These are phyloP conservation scores for Muscina levida DNA, from an alignment of 2,888 invertebrate genomes.

Conservation along the genomic window DNA sequence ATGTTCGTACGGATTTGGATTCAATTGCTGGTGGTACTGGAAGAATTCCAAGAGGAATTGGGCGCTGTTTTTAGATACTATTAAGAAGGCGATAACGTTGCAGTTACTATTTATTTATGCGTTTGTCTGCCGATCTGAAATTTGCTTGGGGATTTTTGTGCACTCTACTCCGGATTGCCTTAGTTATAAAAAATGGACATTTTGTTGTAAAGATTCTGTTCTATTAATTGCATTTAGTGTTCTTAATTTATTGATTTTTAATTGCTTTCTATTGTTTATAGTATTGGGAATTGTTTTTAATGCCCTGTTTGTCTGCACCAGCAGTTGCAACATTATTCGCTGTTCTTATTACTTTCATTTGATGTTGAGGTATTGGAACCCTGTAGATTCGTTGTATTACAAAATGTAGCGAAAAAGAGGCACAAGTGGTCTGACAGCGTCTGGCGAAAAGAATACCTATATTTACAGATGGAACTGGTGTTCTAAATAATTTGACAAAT, in stretches of 20 bases:
- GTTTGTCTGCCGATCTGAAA: not conserved
- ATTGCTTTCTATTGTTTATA: constrained; percentile 15
- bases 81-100: not conserved
- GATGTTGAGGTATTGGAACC: too few relatives aligned
- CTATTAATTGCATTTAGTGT: constrained; percentile 21
- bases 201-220: too few relatives aligned
- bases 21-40: too few relatives aligned
- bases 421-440: too few relatives aligned
- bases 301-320: not conserved
- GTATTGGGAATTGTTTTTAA: not conserved
- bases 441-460: too few relatives aligned
- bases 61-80: not conserved
- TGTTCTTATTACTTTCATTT: too few relatives aligned
- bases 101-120: constrained; percentile 6
- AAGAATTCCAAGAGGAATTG: too few relatives aligned
- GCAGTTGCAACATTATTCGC: constrained; percentile 6
- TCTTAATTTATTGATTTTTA: constrained; percentile 27
- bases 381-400: too few relatives aligned
- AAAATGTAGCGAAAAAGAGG: too few relatives aligned
- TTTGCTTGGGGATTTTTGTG: not conserved
- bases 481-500: too few relatives aligned
- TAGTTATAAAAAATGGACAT: not conserved
- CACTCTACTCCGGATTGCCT: not conserved
- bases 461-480: too few relatives aligned
- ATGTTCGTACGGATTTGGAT: too few relatives aligned